Evolutionary conservation across 2,888 invertebrate genomes (phyloP).

Genomic region (Chymomyza fuscimana): DNA sequence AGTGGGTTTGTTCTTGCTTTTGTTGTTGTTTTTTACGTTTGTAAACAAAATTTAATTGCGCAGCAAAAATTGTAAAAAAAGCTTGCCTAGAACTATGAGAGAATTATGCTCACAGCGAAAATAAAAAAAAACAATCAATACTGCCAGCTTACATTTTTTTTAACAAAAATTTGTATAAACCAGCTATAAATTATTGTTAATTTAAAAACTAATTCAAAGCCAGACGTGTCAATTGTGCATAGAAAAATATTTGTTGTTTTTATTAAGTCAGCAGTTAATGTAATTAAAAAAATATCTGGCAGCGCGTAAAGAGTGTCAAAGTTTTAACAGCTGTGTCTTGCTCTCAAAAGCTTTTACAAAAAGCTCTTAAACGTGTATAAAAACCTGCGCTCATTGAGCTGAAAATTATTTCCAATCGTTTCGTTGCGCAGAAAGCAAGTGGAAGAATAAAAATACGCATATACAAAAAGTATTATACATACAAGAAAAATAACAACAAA

Average conservation of each 20-base stretch:
- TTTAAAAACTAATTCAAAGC: too few relatives aligned
- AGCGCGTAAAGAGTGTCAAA: not conserved
- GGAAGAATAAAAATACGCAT: conserved; percentile 8
- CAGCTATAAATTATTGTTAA: too few relatives aligned
- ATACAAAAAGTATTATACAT: conserved; percentile 11
- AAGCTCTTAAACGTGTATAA: conserved; percentile 20
- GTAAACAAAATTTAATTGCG: conserved; percentile 47
- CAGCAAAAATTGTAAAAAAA: conserved; percentile 42
- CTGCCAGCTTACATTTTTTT: not conserved
- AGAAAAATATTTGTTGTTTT: not conserved
- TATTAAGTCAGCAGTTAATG: not conserved
- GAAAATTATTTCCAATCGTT: conserved; percentile 31
- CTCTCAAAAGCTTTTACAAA: not conserved
- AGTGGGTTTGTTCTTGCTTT: conserved; percentile 11
- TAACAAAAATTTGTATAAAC: too few relatives aligned
- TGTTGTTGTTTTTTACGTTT: conserved; percentile 56
- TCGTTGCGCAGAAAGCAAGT: conserved; percentile 77
- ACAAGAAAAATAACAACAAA: conserved; percentile 14
- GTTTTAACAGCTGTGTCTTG: not conserved
- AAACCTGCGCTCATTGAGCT: conserved; percentile 3
- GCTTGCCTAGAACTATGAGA: conserved; percentile 15
- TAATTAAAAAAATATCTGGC: not conserved
- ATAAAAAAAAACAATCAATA: not conserved
- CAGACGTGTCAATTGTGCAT: too few relatives aligned
- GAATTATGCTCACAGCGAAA: not conserved